Percentiles rank a stretch among this genome's conserved stretches.
phyloP scores from a whole-genome alignment of 2,113 vertebrate species.

The Phyllopteryx taeniolatus region DNA sequence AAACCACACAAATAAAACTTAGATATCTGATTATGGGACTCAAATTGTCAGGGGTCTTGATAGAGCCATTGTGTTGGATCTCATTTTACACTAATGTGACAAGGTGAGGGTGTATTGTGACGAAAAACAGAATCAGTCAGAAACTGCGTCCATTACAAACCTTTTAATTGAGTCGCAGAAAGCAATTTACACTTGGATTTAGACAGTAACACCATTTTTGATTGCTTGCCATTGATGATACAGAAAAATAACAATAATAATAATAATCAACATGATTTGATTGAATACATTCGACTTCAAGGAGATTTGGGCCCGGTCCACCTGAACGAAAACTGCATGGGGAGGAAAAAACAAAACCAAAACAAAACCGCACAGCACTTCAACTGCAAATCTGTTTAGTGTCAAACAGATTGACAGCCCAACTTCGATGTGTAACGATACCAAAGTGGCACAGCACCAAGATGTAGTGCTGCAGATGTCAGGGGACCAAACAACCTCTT shows the following conservation, averaged over 20 bases:
- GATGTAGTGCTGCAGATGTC: not conserved
- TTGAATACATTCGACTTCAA: slow-evolving; percentile 52
- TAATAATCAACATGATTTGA: slow-evolving; percentile 34
- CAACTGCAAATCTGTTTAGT: slow-evolving; percentile 14
- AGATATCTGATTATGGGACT: no score
- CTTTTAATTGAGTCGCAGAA: slow-evolving; percentile 63
- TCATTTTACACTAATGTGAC: no score
- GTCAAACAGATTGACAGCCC: not conserved
- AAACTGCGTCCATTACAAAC: slow-evolving; percentile 49
- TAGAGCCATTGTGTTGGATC: no score
- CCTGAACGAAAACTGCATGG: slow-evolving; percentile 14
- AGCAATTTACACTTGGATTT: slow-evolving; percentile 44
- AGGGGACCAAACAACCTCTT: slow-evolving; percentile 5
- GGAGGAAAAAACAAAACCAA: not conserved
- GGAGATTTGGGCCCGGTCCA: slow-evolving; percentile 27
- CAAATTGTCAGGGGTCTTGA: no score
- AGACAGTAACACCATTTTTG: slow-evolving; percentile 36
- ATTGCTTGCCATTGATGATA: slow-evolving; percentile 34
- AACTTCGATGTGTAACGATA: not conserved
- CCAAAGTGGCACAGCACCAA: not conserved
- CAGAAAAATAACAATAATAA: slow-evolving; percentile 9
- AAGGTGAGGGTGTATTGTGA: no score
- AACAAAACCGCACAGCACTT: not conserved
- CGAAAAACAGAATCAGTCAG: slow-evolving; percentile 18
- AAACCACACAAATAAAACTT: no score